These are phyloP conservation scores for Drosophila neonasuta DNA, from an alignment of 2,888 invertebrate genomes.

Conservation along the genomic window DNA sequence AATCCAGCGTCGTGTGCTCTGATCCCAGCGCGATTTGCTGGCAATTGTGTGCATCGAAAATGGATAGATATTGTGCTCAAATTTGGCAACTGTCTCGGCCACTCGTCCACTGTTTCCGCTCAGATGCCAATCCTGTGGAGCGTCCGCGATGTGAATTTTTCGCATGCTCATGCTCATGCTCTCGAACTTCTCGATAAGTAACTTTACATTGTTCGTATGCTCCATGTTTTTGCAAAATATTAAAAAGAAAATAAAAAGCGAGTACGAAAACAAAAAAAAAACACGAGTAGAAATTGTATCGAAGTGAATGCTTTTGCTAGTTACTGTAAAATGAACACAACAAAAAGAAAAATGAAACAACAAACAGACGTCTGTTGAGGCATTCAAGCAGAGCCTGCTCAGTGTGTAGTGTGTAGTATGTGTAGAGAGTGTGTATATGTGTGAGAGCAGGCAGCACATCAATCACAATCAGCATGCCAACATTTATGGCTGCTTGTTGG, in stretches of 20 bases:
- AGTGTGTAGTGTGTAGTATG: too few relatives aligned
- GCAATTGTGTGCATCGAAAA: not conserved
- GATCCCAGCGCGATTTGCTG: not conserved
- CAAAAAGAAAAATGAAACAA: not conserved
- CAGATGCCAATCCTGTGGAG: not conserved
- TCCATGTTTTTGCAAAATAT: conserved; percentile 15
- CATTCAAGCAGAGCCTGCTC: conserved; percentile 25
- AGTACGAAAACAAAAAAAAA: not conserved
- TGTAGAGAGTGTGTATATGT: too few relatives aligned
- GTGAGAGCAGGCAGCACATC: conserved; percentile 38
- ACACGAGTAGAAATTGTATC: not conserved
- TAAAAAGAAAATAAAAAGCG: not conserved
- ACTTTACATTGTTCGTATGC: conserved; percentile 3
- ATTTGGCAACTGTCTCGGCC: conserved; percentile 18
- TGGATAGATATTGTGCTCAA: conserved; percentile 13
- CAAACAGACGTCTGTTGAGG: not conserved
- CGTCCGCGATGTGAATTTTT: too few relatives aligned
- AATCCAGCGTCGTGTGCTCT: not conserved
- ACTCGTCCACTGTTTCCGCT: conserved; percentile 9
- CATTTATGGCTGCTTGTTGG: conserved; percentile 55
- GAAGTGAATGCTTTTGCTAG: not conserved
- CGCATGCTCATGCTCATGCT: not conserved
- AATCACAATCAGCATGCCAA: conserved; percentile 48
- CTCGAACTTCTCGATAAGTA: conserved; percentile 30
- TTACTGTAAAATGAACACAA: not conserved